Evolutionary conservation across 2,113 vertebrate species (phyloP), one percentile per base, ranked within the genome.

Genomic region (Clinocottus analis): DNA sequence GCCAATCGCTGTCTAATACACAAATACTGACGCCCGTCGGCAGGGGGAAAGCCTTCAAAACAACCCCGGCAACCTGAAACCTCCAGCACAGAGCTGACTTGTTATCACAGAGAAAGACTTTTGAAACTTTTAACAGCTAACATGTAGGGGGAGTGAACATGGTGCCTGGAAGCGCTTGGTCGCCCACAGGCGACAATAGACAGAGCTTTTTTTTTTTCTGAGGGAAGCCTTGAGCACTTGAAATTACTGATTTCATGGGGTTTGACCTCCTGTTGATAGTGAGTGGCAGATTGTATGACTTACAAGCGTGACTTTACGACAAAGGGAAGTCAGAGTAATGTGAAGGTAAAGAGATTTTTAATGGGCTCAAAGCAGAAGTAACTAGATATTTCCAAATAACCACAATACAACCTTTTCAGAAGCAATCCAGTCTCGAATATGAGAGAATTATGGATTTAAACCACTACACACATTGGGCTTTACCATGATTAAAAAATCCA

Each of bases 271-370:
- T 45, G 43, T 59, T 72, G 17, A 55, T 10, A 65, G n/a, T 55
- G 37, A 66, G 33, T 75, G 62, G 14, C 55, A 82, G 3, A 49
- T 37, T 82, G 71, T 59, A 65, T 76, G 65, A 85, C 12, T 51
- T 72, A 81, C 72, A 63, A 39, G 60, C 43, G 25, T 21, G 74
- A 61, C 43, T 55, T 74, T 53, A 47, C 10, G 25, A 7, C 14
- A 31, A 33, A 72, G 51, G 37, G 62, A 63, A 62, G 6, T 60
- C 69, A 71, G 69, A 66, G 63, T 23, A 19, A 79, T 21, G 33
- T 10, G 2, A 39, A 39, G 9, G 37, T 58, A 37, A 31, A n/a
- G 27, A 53, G 2, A 70, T 25, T 56, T 60, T 53, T 37, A 78
- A 72, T 5, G 45, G 16, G 33, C 27, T 58, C 25, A 72, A 33